phyloP scores from a whole-genome alignment of 30 jellyfish, hydroid and myxozoan genomes.

The Pseudorhiza aurosa region DNA sequence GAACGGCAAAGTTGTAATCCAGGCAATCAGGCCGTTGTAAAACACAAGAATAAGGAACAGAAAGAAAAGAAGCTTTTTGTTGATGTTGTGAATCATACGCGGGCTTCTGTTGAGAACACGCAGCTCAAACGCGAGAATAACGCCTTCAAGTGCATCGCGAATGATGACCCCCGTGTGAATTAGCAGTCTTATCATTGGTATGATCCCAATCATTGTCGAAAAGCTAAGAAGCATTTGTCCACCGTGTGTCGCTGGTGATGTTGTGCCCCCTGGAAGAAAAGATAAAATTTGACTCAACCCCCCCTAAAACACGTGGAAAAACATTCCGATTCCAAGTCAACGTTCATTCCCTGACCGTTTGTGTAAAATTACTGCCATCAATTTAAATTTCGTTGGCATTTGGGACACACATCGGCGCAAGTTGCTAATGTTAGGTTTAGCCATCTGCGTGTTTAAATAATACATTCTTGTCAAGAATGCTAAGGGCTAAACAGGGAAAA shows the following conservation, averaged over 20 bases:
- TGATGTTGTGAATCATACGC: slow-evolving; percentile 53
- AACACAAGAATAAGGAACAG: slow-evolving; percentile 11
- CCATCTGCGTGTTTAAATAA: too few relatives aligned
- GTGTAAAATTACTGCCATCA: too few relatives aligned
- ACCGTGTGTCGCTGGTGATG: slow-evolving; percentile 21
- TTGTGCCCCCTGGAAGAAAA: slow-evolving; percentile 26
- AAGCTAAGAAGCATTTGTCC: slow-evolving; percentile 39
- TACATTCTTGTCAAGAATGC: too few relatives aligned
- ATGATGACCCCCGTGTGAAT: slow-evolving; percentile 42
- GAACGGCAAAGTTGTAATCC: slow-evolving; percentile 20
- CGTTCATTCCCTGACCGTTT: too few relatives aligned
- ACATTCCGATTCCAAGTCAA: too few relatives aligned
- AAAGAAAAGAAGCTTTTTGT: slow-evolving; percentile 20
- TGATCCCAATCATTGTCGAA: slow-evolving; percentile 39
- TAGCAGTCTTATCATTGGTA: slow-evolving; percentile 36
- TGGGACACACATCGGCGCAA: too few relatives aligned
- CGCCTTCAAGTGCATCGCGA: slow-evolving; percentile 8
- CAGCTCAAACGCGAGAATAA: slow-evolving; percentile 46
- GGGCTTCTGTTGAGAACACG: slow-evolving; percentile 58
- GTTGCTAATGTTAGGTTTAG: too few relatives aligned
- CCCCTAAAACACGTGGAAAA: too few relatives aligned
- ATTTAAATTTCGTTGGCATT: too few relatives aligned
- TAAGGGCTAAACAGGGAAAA: too few relatives aligned
- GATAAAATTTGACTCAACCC: too few relatives aligned
- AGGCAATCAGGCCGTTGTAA: slow-evolving; percentile 36